These are phyloP conservation scores for Asbolus verrucosus DNA, from an alignment of 1,140 invertebrate species.

Conservation along the genomic window DNA sequence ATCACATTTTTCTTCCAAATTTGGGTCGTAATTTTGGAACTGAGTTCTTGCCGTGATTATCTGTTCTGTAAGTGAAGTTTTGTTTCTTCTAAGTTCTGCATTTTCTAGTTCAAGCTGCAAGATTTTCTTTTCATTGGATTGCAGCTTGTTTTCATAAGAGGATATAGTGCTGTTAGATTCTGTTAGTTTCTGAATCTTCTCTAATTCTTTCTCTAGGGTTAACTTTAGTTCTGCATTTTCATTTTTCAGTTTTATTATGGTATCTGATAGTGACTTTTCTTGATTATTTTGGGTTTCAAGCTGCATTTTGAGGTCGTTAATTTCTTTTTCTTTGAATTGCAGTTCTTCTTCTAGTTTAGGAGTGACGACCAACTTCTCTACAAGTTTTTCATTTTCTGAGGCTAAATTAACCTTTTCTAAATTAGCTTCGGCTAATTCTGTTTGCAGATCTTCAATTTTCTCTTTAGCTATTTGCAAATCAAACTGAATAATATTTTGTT, in stretches of 20 bases:
- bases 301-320: not conserved
- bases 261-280: too few relatives aligned
- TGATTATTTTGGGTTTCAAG: too few relatives aligned
- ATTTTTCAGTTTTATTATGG: not conserved
- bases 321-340: constrained; percentile 6
- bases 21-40: not conserved
- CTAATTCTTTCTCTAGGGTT: too few relatives aligned
- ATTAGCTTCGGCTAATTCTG: not conserved
- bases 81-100: too few relatives aligned
- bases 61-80: too few relatives aligned
- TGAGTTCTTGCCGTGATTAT: too few relatives aligned
- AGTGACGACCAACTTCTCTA: not conserved
- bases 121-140: too few relatives aligned
- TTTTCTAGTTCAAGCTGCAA: too few relatives aligned
- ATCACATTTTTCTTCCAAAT: not conserved
- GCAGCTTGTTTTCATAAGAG: too few relatives aligned
- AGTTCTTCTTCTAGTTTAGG: not conserved
- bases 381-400: constrained; percentile 12
- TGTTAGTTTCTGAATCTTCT: not conserved
- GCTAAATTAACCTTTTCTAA: not conserved
- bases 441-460: not conserved
- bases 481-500: too few relatives aligned
- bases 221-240: not conserved
- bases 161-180: too few relatives aligned
- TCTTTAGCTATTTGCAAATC: not conserved